Evolutionary conservation across 2,113 vertebrate genomes (phyloP), one percentile per base, ranked within the genome.

Genomic region (Empidonax traillii): DNA sequence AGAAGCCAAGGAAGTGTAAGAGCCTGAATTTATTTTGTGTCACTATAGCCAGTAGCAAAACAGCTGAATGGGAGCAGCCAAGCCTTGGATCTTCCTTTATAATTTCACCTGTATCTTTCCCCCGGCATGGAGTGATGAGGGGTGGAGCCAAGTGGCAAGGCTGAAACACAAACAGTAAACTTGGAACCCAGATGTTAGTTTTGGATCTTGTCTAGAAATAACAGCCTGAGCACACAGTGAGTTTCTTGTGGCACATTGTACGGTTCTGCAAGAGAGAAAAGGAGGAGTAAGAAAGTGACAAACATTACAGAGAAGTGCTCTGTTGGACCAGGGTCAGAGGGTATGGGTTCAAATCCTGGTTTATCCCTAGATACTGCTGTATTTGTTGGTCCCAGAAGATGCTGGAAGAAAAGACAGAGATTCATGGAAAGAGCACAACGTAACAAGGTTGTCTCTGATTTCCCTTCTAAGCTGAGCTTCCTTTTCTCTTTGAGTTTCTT

Each of bases 151-250:
- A 86, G 53, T 1, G 1, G 52, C 66, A 82, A 84, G 19, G 49
- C 47, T 49, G 62, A 78, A 85, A 79, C 1, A 41, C 71, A 91
- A 96, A 83, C 63, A 87, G 63, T 63, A 63, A 44, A 14, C 72
- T 68, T 93, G 75, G 75, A 88, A 63, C 43, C 30, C 8, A 2
- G 2, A 19, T 93, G 90, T 94, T 94, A 52, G 59, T 94, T 93
- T 96, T 95, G 95, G 90, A 90, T 52, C 31, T 12, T 18, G 52
- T 67, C 68, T 86, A 94, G 82, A 86, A 93, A 86, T 56, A 93
- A 93, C 79, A 95, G 46, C 35, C 11, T 0, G 0, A 80, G 46
- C n/a, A 63, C 46, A 83, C 55, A 84, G 51, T 4, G 31, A 71
- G 33, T 71, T 67, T 91, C 62, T 87, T 91, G 68, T 63, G 69